Evolutionary conservation across 2,888 invertebrate species (phyloP).

Genomic region (Euproctis similis): DNA sequence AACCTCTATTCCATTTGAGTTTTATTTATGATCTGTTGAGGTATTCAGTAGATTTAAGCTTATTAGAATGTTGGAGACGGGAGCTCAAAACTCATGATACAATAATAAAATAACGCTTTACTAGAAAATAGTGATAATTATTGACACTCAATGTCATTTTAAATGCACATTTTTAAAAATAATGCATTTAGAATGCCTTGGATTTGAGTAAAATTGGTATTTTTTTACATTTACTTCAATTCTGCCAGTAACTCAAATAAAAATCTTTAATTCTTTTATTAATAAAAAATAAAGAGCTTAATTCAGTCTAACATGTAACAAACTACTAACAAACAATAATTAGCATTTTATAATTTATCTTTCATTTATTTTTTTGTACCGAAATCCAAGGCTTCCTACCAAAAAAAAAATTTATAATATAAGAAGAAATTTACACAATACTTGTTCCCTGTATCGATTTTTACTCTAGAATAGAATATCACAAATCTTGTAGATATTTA

Average conservation of each 20-base stretch:
- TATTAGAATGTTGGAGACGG: conserved; percentile 8
- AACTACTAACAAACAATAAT: neutral
- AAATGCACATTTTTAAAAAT: conserved; percentile 43
- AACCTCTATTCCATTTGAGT: conserved; percentile 4
- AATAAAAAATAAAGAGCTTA: too few relatives aligned
- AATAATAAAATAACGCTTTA: conserved; percentile 70
- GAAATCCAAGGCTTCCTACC: conserved; percentile 13
- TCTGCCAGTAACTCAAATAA: too few relatives aligned
- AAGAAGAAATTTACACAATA: conserved; percentile 23
- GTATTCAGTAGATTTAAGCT: conserved; percentile 11
- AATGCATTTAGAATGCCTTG: conserved; percentile 11
- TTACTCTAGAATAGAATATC: conserved; percentile 32
- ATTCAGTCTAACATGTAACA: conserved; percentile 1
- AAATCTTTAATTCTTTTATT: too few relatives aligned
- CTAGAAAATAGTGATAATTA: conserved; percentile 41
- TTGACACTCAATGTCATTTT: conserved; percentile 40
- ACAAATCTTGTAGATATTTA: conserved; percentile 56
- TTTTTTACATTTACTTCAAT: too few relatives aligned
- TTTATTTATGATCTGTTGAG: conserved; percentile 3
- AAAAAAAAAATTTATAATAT: conserved; percentile 8
- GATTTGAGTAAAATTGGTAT: too few relatives aligned
- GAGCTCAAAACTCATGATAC: conserved; percentile 52
- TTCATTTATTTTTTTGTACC: conserved; percentile 4
- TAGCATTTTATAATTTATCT: neutral
- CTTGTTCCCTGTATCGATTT: conserved; percentile 21